These are phyloP conservation scores for Paramuricea clavata DNA, from an alignment of 92 coral and sea anemone species.

Conservation along the genomic window DNA sequence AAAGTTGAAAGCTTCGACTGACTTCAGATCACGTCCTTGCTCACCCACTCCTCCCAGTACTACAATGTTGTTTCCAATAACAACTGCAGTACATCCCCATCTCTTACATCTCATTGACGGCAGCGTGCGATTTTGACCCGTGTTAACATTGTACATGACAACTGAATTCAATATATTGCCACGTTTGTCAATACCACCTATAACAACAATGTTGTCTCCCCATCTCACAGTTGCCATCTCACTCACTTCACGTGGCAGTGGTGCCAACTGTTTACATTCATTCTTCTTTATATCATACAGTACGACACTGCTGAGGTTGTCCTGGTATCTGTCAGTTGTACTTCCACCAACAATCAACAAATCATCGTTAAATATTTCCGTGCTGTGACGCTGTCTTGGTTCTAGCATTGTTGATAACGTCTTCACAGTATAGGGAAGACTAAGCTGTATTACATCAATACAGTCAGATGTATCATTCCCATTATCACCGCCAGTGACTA, in stretches of 20 bases:
- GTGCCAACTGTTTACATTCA: not conserved
- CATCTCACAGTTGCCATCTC: not conserved
- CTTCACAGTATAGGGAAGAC: conserved; percentile 2
- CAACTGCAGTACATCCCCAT: not conserved
- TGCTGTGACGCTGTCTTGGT: not conserved
- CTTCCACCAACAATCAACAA: conserved; percentile 4
- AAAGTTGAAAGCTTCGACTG: not conserved
- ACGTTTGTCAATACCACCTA: not conserved
- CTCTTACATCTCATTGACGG: conserved; percentile 1
- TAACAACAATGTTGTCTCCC: conserved; percentile 5
- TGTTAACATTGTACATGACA: not conserved
- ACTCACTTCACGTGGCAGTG: not conserved
- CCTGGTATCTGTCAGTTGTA: not conserved
- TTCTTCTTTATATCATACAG: not conserved
- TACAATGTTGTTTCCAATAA: conserved; percentile 4
- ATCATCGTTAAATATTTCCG: not conserved
- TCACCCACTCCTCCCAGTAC: not conserved
- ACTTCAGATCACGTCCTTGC: not conserved
- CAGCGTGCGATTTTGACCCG: not conserved
- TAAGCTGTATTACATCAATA: not conserved
- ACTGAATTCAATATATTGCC: not conserved
- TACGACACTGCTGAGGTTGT: conserved; percentile 8
- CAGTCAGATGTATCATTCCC: not conserved
- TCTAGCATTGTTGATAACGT: not conserved
- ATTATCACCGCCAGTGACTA: not conserved